phyloP scores from a whole-genome alignment of 2,888 invertebrate species.

The Ectemnius lituratus region DNA sequence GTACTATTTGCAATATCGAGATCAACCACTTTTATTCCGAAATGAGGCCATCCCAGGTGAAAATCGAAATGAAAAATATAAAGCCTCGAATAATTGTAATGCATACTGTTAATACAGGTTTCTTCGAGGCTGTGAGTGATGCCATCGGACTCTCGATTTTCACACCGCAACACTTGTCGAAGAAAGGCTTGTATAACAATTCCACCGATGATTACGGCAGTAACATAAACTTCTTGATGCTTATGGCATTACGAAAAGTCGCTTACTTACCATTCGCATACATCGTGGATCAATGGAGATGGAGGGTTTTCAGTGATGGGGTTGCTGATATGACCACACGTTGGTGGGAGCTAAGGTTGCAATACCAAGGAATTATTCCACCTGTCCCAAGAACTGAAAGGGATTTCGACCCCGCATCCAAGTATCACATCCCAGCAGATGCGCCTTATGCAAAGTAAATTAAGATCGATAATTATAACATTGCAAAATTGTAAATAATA shows the following conservation, averaged over 20 bases:
- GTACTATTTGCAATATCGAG: slow-evolving; percentile 88
- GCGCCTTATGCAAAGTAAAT: slow-evolving; percentile 79
- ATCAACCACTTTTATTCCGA: slow-evolving; percentile 87
- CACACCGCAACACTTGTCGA: slow-evolving; percentile 87
- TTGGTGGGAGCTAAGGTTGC: slow-evolving; percentile 88
- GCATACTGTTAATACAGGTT: slow-evolving; percentile 80
- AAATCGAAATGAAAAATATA: neutral
- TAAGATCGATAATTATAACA: neutral
- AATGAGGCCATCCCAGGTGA: slow-evolving; percentile 91
- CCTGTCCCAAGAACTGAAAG: slow-evolving; percentile 84
- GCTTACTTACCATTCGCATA: slow-evolving; percentile 89
- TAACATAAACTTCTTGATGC: slow-evolving; percentile 88
- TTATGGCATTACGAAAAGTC: slow-evolving; percentile 88
- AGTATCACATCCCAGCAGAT: slow-evolving; percentile 89
- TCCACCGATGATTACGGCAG: slow-evolving; percentile 83
- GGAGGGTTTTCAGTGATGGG: slow-evolving; percentile 88
- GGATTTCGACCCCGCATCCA: slow-evolving; percentile 91
- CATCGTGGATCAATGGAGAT: slow-evolving; percentile 91
- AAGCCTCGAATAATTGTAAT: neutral
- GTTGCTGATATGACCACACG: slow-evolving; percentile 85
- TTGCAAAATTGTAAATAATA: slow-evolving; percentile 53
- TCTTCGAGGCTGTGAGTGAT: slow-evolving; percentile 92
- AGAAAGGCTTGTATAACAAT: slow-evolving; percentile 86
- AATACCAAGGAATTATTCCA: slow-evolving; percentile 87
- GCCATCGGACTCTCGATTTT: slow-evolving; percentile 87